Evolutionary conservation across 2,797 vertebrate species (phyloP), one percentile per base, ranked within the genome.

Genomic region (Amblyraja radiata): DNA sequence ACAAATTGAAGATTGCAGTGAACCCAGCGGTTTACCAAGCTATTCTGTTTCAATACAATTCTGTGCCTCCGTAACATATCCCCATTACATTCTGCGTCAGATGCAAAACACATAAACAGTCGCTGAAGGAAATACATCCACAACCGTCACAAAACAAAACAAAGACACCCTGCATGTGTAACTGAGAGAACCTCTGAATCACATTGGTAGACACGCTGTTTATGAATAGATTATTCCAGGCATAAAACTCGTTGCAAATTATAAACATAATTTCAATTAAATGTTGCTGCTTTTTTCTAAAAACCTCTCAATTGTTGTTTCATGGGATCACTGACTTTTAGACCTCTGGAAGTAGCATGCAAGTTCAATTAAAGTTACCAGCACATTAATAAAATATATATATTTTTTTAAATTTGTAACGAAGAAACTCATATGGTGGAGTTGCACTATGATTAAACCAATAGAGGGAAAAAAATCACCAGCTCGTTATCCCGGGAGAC

Each of bases 1-100:
- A 93, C 78, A 93, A 71, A 21, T 93, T 86, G 13, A 81, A 71
- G 54, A 54, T 78, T 93, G 93, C 93, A 93, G 25, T 93, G 79
- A 73, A 93, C 86, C 81, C 63, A 86, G 28, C 63, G 36, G 65
- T 28, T 73, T 91, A 74, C 23, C 21, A 73, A 36, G 65, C 39
- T 91, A 92, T 39, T 74, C 90, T 92, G 39, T 28, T 92, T 71
- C 39, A 92, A 74, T 28, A 92, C 46, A 92, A 23, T 74, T 92
- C 84, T 36, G 46, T 92, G 90, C 39, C 90, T 46, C 90, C 76
- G 39, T 76, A 92, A 92, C 25, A 91, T 23, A 25, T 58, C 54
- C 76, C 71, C 61, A 68, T 86, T 71, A 93, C 80, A 93, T 93
- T 93, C 93, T n/a, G 54, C 36, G 36, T 28, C 79, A 93, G 46